A percentile compares a stretch with the other conserved stretches of the same genome.
Evolutionary conservation across 2,888 invertebrate genomes (phyloP).

Genomic region (Pyralis farinalis): DNA sequence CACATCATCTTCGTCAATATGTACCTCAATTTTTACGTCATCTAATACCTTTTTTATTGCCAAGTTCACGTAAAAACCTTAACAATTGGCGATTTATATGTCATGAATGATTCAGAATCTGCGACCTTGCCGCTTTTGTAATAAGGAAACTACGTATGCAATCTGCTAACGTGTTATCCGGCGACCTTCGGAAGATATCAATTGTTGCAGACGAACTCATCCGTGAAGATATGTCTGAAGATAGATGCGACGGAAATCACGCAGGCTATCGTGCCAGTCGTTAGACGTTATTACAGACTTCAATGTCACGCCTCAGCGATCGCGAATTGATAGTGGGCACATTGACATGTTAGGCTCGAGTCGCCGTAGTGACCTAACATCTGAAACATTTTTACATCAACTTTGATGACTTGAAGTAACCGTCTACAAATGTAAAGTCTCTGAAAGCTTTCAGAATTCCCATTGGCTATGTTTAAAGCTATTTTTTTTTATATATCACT

Average conservation of each 20-base stretch:
- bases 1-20: no score
- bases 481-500: no score
- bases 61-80: no score
- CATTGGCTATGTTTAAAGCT: no score
- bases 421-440: no score
- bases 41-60: no score
- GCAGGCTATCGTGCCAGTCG: slow-evolving; percentile 1
- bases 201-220: slow-evolving; percentile 58
- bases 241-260: slow-evolving; percentile 38
- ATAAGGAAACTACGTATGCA: neutral
- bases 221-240: slow-evolving; percentile 57
- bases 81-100: no score
- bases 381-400: no score
- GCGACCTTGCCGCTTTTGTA: slow-evolving; percentile 1
- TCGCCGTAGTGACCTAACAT: no score
- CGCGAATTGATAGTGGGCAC: neutral
- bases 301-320: neutral
- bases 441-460: no score
- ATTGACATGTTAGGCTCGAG: neutral
- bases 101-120: neutral
- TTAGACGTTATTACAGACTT: neutral
- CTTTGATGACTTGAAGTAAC: no score
- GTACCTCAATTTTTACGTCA: no score
- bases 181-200: slow-evolving; percentile 76
- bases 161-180: neutral